Conservation (phyloP, 1,140 invertebrate species). For the Akabosia matsudoensis region DNA sequence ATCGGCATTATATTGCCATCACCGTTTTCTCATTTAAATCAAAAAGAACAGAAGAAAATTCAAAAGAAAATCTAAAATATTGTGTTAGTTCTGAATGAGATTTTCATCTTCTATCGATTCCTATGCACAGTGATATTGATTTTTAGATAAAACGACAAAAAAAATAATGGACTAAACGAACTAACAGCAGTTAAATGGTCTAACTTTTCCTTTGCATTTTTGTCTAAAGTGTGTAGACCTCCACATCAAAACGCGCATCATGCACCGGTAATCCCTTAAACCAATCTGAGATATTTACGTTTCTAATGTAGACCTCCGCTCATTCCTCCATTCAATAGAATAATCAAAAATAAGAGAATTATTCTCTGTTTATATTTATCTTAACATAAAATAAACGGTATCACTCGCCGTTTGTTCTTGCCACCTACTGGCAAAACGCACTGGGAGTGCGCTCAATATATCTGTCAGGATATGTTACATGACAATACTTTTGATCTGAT, state of each 20-base stretch:
- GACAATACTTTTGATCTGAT: neutral
- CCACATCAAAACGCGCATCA: no score
- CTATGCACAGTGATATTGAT: no score
- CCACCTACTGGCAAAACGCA: neutral
- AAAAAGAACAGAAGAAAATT: neutral
- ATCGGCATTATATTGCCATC: conserved; percentile 18
- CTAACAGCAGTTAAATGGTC: no score
- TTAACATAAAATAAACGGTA: neutral
- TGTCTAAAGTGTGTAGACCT: no score
- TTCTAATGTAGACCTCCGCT: neutral
- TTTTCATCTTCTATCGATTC: no score
- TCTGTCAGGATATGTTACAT: conserved; percentile 1
- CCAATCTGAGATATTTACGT: neutral
- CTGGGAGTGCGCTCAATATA: neutral
- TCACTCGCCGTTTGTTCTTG: neutral
- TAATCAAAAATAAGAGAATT: neutral
- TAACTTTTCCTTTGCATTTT: neutral
- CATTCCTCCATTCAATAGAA: neutral
- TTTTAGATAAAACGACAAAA: no score
- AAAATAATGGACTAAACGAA: no score
- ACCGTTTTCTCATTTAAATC: conserved; percentile 20
- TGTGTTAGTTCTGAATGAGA: no score
- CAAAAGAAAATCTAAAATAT: no score
- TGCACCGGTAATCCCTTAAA: conserved; percentile 16
- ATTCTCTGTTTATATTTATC: neutral